A percentile compares a stretch with the other conserved stretches of the same genome.
These are phyloP conservation scores for Synchiropus splendidus DNA, from an alignment of 2,113 vertebrate species.

Conservation along the genomic window DNA sequence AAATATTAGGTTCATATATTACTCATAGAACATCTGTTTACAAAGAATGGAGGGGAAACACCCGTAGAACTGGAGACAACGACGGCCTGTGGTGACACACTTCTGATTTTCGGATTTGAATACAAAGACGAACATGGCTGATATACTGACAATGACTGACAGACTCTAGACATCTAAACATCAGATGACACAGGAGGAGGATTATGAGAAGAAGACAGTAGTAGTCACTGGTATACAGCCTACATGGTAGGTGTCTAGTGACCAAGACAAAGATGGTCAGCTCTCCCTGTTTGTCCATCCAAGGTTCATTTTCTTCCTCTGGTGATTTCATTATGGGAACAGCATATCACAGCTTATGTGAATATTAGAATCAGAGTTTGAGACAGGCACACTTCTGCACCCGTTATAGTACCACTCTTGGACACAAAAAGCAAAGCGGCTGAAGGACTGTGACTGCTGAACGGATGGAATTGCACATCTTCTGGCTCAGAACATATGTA, in stretches of 20 bases:
- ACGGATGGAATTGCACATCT: conserved; percentile 56
- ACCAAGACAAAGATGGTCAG: conserved; percentile 52
- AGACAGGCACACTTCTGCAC: conserved; percentile 61
- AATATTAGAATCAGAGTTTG: conserved; percentile 59
- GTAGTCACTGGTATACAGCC: conserved; percentile 53
- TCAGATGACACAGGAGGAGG: conserved; percentile 26
- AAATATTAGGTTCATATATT: conserved; percentile 81
- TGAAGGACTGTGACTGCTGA: conserved; percentile 56
- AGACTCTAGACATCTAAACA: conserved; percentile 31
- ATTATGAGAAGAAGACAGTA: conserved; percentile 29
- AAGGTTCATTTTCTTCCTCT: conserved; percentile 37
- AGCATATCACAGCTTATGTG: conserved; percentile 72
- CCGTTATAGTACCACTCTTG: conserved; percentile 75
- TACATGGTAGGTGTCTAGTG: conserved; percentile 67
- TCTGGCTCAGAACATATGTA: conserved; percentile 56
- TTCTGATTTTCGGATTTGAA: conserved; percentile 24
- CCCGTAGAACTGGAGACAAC: conserved; percentile 62
- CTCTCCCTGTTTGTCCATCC: conserved; percentile 41
- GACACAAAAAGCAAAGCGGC: conserved; percentile 66
- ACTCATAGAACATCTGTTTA: conserved; percentile 77
- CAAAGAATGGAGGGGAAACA: conserved; percentile 64
- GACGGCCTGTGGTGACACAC: conserved; percentile 14
- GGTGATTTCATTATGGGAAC: conserved; percentile 33
- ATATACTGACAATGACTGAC: conserved; percentile 36
- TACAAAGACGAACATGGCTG: conserved; percentile 35